These are phyloP conservation scores for human (Homo sapiens) DNA, from an alignment of 2,113 vertebrate genomes.

Conservation along the genomic window DNA sequence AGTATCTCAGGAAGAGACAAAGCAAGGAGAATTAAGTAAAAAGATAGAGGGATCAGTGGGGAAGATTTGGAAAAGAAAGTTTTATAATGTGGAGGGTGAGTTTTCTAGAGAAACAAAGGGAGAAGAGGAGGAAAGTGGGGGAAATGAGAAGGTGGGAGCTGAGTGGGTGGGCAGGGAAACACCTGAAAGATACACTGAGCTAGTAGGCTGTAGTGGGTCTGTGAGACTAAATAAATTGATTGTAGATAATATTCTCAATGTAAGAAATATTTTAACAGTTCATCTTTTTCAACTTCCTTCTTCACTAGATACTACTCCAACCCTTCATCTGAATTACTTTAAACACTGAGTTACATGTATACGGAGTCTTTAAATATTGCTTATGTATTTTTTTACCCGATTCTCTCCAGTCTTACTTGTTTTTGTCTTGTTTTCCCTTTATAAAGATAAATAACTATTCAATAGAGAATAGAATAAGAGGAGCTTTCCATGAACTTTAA, in stretches of 20 bases:
- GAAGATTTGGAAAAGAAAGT: not conserved
- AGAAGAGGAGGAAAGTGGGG: not conserved
- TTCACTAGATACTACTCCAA: not conserved
- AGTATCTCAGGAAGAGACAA: not conserved
- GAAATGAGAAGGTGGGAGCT: no score
- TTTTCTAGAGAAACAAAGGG: not conserved
- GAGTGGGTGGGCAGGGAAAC: not conserved
- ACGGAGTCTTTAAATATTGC: not conserved
- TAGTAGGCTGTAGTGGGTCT: not conserved
- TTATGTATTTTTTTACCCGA: not conserved
- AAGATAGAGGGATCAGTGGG: not conserved
- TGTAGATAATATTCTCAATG: not conserved
- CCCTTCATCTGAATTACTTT: not conserved
- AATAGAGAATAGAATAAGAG: not conserved
- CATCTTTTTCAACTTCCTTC: not conserved
- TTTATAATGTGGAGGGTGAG: not conserved
- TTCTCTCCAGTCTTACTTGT: not conserved
- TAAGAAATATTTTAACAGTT: not conserved
- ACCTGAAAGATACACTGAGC: not conserved
- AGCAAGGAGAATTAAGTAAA: not conserved
- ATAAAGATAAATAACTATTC: conserved; percentile 20
- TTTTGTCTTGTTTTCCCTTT: not conserved
- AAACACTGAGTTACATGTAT: not conserved
- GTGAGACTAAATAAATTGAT: not conserved
- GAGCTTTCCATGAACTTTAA: not conserved